phyloP scores from a whole-genome alignment of 2,888 invertebrate species.

The Dioctria linearis region DNA sequence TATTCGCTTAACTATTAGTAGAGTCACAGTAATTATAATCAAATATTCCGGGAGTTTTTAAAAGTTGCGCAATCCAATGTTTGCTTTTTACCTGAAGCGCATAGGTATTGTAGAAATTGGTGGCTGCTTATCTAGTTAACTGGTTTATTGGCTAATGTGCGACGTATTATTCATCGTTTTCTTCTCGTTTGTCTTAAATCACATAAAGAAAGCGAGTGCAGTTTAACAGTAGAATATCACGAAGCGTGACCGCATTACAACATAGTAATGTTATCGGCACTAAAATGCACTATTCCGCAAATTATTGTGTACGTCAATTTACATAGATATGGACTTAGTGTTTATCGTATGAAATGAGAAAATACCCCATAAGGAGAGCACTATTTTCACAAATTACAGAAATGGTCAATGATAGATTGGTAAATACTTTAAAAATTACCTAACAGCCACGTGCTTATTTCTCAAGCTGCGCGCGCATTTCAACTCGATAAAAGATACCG shows the following conservation, averaged over 20 bases:
- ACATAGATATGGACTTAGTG: no score
- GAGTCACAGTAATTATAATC: background rate
- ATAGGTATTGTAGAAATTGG: background rate
- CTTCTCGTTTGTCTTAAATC: background rate
- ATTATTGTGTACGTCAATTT: no score
- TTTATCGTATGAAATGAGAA: no score
- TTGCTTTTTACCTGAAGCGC: background rate
- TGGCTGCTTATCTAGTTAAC: conserved; percentile 13
- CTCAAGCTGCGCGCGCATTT: conserved; percentile 8
- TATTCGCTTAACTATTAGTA: background rate
- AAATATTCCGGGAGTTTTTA: conserved; percentile 1
- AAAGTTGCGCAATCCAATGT: conserved; percentile 1
- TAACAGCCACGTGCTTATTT: no score
- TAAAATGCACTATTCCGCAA: background rate
- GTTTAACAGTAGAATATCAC: background rate
- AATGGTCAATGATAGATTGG: no score
- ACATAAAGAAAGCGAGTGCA: conserved; percentile 1
- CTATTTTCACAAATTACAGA: no score
- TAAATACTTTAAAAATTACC: no score
- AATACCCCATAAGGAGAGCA: no score
- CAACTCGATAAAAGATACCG: background rate
- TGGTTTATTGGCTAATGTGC: conserved; percentile 2
- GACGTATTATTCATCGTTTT: background rate
- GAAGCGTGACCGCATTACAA: conserved; percentile 22
- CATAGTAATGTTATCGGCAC: conserved; percentile 3